Base-by-base conservation (phyloP, 2,888 invertebrate genomes). In the Saturnia japonica region DNA sequence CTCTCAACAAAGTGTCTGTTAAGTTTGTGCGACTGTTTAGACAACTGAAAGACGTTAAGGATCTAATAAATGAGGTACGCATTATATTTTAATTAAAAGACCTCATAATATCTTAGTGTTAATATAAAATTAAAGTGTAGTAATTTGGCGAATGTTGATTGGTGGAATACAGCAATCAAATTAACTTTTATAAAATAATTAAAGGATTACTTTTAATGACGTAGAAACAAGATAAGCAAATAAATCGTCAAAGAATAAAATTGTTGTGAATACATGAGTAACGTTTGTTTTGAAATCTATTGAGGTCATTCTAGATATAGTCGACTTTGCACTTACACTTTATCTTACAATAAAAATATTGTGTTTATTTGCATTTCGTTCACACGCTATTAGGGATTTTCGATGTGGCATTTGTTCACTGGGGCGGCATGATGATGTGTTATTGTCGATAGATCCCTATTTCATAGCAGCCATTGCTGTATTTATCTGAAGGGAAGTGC, bases 1-100 rank as follows among this genome's bases (percentile, higher is more conserved):
- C 96, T 79, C 90, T 90, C 75, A 97, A 97, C 79, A 96, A 95
- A 28, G 95, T 98, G 51, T 97, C 98, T 78, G 91, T 95, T 77
- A 96, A 97, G 77, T 97, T 98, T 75, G 75, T 91, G 28, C 81
- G 82, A 40, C 80, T 92, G 68, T 93, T 94, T 82, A 84, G 80
- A 42, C 84, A 90, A 67, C 78, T 94, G 77, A 93, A 93, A 80
- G 93, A 94, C 80, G 80, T 92, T 45, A 89, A 86, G 76, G 91
- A 91, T 69, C 84, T 93, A 73, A 88, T 93, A 45, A 91, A 91
- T 80, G 86, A 89, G 85, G 94, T 94, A 78, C 12, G n/a, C 22
- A 12, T 54, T 54, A n/a, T 54, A 70, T 81, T 78, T 71, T 70
- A 70, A 16, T 51, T 62, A 25, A n/a, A 19, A 22, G 22, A 34